These are phyloP conservation scores for Festucalex cinctus DNA, from an alignment of 2,113 vertebrate genomes.

Conservation along the genomic window DNA sequence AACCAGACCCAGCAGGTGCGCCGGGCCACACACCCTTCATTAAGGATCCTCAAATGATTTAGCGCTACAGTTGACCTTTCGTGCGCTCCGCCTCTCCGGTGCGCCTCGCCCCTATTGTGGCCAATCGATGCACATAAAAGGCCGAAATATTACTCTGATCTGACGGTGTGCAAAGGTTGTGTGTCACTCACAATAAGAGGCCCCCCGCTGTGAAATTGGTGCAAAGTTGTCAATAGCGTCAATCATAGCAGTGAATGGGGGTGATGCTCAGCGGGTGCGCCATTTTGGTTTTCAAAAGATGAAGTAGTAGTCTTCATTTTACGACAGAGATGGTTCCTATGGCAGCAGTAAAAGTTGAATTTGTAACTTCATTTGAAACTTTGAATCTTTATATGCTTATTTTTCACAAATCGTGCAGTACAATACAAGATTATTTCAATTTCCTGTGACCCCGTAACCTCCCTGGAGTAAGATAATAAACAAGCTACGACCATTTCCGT, in stretches of 20 bases:
- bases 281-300: not conserved
- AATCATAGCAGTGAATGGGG: conserved; percentile 55
- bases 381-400: too few relatives aligned
- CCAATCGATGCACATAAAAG: conserved; percentile 72
- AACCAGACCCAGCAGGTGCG: conserved; percentile 64
- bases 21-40: conserved; percentile 67
- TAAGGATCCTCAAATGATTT: conserved; percentile 72
- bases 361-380: too few relatives aligned
- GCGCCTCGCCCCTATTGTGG: conserved; percentile 54
- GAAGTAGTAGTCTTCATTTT: not conserved
- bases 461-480: not conserved
- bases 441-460: not conserved
- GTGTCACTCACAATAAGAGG: conserved; percentile 69
- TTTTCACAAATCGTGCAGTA: too few relatives aligned
- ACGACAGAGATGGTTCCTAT: not conserved
- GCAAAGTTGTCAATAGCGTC: conserved; percentile 72
- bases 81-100: conserved; percentile 49
- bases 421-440: too few relatives aligned
- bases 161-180: conserved; percentile 75
- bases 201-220: conserved; percentile 63
- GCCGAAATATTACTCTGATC: conserved; percentile 76
- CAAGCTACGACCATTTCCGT: not conserved
- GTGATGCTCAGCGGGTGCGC: conserved; percentile 2
- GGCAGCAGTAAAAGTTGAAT: too few relatives aligned
- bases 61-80: conserved; percentile 71